Base-by-base conservation (phyloP, 2,797 vertebrate species). In the Melanogrammus aeglefinus region DNA sequence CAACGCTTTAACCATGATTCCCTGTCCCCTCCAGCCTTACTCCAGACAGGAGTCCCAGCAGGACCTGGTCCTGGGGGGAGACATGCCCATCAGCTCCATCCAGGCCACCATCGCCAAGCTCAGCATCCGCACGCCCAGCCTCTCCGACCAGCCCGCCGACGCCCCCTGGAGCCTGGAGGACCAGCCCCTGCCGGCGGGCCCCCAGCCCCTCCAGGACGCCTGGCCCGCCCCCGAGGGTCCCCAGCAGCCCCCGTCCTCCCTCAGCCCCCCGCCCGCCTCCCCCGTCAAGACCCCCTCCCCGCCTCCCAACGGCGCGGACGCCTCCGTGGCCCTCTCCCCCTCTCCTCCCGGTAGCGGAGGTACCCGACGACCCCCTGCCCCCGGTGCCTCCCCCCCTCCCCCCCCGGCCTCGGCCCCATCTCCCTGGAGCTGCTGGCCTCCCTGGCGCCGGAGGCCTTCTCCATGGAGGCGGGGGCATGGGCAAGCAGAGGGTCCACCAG, bases 31-130 rank as follows among this genome's bases (percentile, higher is more conserved):
- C 0, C 86, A 97, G 96, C 89, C 92, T 10, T 96, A 96, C 85
- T 84, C 89, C 0, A 92, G 94, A 76, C 98, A 96, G 88, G 98
- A 99, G 88, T 95, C 95, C 0, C 97, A 98, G 92, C 91, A 92
- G 83, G 97, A 99, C 74, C 90, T 99, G 12, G 96, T 99, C n/a
- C 94, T 99, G 0, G 97, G 97, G 0, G 97, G 94, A 0, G 98
- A 99, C 9, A 93, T 99, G 90, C 95, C 98, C 76, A 98, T 99
- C 94, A 99, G 98, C 91, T 99, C 97, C 89, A 99, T 99, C 89
- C 97, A 99, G 83, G 98, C 98, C 84, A 99, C 98, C 72, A 97
- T 99, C 0, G 98, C 97, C 81, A 99, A 97, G 88, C 96, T 99
- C 41, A 99, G 97, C 90, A 94, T 99, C 86, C 94, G 94, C 0